Percentiles rank a stretch among this genome's conserved stretches.
These are phyloP conservation scores for Leptopilina myrica DNA, from an alignment of 2,888 invertebrate species.

Conservation along the genomic window DNA sequence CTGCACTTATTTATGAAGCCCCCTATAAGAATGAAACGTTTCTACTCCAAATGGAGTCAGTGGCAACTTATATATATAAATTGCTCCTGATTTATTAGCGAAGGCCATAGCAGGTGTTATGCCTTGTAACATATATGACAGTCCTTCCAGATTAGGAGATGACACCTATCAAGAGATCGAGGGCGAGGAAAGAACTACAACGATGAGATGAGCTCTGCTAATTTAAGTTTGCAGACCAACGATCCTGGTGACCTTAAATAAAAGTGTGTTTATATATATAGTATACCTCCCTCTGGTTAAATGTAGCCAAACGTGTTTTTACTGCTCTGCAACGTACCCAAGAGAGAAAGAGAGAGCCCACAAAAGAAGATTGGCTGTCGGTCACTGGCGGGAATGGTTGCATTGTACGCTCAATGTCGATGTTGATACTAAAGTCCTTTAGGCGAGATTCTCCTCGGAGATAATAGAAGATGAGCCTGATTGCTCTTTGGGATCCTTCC, in stretches of 20 bases:
- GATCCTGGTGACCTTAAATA: conserved; percentile 25
- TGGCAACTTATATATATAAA: conserved; percentile 12
- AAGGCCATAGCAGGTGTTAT: conserved; percentile 13
- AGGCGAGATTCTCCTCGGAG: conserved; percentile 18
- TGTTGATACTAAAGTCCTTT: conserved; percentile 30
- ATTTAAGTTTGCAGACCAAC: conserved; percentile 6
- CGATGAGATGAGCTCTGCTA: not conserved
- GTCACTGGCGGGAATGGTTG: conserved; percentile 25
- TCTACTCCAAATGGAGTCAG: conserved; percentile 3
- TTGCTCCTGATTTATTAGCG: conserved; percentile 17
- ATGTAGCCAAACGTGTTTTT: conserved; percentile 36
- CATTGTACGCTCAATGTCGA: conserved; percentile 26
- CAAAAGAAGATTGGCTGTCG: conserved; percentile 29
- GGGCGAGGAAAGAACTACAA: conserved; percentile 15
- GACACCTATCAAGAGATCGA: conserved; percentile 18
- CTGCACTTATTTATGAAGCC: conserved; percentile 7
- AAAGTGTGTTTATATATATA: conserved; percentile 14
- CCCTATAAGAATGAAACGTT: not conserved
- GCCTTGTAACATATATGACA: not conserved
- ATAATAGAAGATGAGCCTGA: conserved; percentile 36
- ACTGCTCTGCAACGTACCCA: not conserved
- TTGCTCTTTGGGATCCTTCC: conserved; percentile 27
- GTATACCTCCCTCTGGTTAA: not conserved
- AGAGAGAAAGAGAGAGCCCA: not conserved
- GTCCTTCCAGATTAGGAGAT: conserved; percentile 20